Conservation (phyloP, 2,113 vertebrate genomes). For the Balaenoptera acutorostrata region DNA sequence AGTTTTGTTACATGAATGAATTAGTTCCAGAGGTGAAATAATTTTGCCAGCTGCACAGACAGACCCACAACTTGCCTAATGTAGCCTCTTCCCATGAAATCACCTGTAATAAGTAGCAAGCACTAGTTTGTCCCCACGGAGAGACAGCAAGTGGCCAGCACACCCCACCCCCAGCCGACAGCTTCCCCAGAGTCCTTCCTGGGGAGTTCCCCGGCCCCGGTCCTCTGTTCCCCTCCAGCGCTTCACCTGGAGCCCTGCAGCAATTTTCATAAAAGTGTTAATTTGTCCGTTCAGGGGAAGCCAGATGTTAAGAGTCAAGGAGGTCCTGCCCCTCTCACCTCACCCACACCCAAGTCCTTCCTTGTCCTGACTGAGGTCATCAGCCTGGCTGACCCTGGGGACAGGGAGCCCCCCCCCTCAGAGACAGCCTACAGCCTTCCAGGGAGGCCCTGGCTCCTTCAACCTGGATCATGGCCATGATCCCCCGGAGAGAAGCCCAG, state of each 20-base stretch:
- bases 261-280: background rate
- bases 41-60: background rate
- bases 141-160: background rate
- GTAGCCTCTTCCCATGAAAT: background rate
- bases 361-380: background rate
- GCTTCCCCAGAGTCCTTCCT: background rate
- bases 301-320: background rate
- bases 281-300: background rate
- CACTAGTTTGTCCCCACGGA: background rate
- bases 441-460: background rate
- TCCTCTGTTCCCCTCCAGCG: too few species aligned
- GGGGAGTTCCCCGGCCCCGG: too few species aligned
- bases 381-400: background rate
- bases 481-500: background rate
- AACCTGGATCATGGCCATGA: rapidly evolving
- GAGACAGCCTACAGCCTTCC: background rate
- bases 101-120: background rate
- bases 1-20: background rate
- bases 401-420: background rate
- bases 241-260: background rate
- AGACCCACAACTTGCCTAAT: background rate
- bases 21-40: background rate
- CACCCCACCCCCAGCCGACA: background rate
- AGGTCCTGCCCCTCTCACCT: background rate
- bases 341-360: background rate